These are phyloP conservation scores for Strix aluco DNA, from an alignment of 2,113 vertebrate genomes.

Conservation along the genomic window DNA sequence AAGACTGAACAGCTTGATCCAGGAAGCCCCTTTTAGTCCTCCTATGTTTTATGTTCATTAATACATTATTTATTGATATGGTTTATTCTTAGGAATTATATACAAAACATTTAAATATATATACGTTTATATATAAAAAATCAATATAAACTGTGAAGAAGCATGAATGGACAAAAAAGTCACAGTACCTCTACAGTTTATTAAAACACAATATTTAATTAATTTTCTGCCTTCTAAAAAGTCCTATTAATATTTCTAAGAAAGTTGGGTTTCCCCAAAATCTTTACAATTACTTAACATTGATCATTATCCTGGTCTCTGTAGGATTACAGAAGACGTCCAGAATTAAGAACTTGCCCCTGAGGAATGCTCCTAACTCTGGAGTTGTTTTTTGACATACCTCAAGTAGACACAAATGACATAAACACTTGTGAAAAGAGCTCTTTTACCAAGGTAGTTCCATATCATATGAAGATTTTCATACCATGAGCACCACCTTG, in stretches of 20 bases:
- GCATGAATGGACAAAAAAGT: background rate
- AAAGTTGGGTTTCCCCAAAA: background rate
- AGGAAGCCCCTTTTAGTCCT: background rate
- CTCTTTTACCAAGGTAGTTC: background rate
- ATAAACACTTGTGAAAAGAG: background rate
- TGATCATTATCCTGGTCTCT: background rate
- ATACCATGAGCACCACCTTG: background rate
- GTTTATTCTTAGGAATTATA: background rate
- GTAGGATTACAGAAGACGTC: background rate
- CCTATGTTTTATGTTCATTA: background rate
- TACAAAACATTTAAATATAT: background rate
- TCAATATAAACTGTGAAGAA: background rate
- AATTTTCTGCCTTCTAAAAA: background rate
- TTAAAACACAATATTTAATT: background rate
- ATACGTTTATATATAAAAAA: background rate
- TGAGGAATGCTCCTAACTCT: background rate
- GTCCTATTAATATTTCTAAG: background rate
- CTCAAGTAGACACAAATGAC: background rate
- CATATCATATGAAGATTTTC: background rate
- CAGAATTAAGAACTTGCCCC: background rate
- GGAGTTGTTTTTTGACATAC: background rate
- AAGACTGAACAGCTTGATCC: background rate
- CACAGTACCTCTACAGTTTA: background rate
- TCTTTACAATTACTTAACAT: background rate
- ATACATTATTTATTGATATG: background rate